Base-by-base conservation (phyloP, 1,140 invertebrate genomes). In the Laodelphax striatellus region DNA sequence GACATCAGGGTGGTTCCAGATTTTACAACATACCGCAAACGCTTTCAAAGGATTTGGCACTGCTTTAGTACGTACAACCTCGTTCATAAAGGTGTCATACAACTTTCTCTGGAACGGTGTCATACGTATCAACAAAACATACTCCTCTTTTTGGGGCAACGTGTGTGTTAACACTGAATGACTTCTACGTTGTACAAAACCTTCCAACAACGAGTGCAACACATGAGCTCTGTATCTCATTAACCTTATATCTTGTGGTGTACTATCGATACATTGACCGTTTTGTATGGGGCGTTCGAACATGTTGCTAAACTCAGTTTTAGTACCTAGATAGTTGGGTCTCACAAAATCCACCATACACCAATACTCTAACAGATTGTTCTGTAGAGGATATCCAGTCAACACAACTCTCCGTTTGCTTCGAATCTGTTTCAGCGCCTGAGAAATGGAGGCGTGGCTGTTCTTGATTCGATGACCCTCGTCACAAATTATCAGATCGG, bases 1-100 rank as follows among this genome's bases (percentile, higher is more conserved):
- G 53, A 98, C 88, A 75, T 99, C 97, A 0, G 97, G 96, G 77
- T 99, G 97, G 72, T 99, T 99, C 95, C 96, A 98, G 65, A 99
- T 98, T 83, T 99, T 98, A 70, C 94, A 97, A 73, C 96, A 98
- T 55, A 98, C 92, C 43, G 96, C 92, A 76, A 98, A 99, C 5
- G 97, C 94, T 73, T 96, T 97, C 11, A 99, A 78, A 1, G 97
- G 94, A 79, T 98, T 98, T 6, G 90, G 90, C 21, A 94, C 90
- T 24, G 89, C 82, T 61, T 90, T 87, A 10, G 82, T 86, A 52
- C 88, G 79, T 1, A 91, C 86, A 2, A 96, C 87, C 74, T 95
- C 91, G 68, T 90, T 88, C 85, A 96, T 93, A 67, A 95, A 95
- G 1, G 83, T 84, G 63, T 91, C 86, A 67, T 97, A 97, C 0